Evolutionary conservation across 1,140 invertebrate species (phyloP).

Genomic region (Apis laboriosa): DNA sequence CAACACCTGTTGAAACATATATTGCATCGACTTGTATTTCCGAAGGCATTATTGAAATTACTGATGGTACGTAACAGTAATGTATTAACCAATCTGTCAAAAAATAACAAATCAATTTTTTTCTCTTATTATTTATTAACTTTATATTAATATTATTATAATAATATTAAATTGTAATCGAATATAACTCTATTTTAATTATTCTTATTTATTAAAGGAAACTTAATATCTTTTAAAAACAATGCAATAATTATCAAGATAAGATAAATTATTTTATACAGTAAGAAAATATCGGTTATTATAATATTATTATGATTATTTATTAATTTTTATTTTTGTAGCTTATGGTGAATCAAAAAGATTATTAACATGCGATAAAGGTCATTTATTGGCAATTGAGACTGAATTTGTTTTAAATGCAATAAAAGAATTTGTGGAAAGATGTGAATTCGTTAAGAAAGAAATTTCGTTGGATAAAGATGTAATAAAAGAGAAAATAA

Average conservation of each 20-base stretch:
- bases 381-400: constrained; percentile 83
- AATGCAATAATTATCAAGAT: too few species aligned
- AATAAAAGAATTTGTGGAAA: constrained; percentile 80
- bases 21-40: constrained; percentile 28
- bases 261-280: not conserved
- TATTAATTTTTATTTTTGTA: constrained; percentile 22
- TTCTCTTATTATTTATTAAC: not conserved
- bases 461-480: constrained; percentile 59
- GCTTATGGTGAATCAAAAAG: constrained; percentile 36
- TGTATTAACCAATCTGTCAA: not conserved
- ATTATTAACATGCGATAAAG: constrained; percentile 65
- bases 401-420: constrained; percentile 81
- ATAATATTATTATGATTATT: not conserved
- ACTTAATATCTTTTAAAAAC: not conserved
- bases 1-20: not conserved
- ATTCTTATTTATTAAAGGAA: not conserved
- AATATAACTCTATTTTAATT: not conserved
- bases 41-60: constrained; percentile 37
- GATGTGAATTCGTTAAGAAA: constrained; percentile 74
- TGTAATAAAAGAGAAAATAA: constrained; percentile 62
- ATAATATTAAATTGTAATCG: not conserved
- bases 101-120: not conserved
- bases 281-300: not conserved
- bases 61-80: constrained; percentile 17
- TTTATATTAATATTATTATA: not conserved